A percentile compares a stretch with the other conserved stretches of the same genome.
Evolutionary conservation across 2,888 invertebrate genomes (phyloP).

Genomic region (Dolichopus griseipennis): DNA sequence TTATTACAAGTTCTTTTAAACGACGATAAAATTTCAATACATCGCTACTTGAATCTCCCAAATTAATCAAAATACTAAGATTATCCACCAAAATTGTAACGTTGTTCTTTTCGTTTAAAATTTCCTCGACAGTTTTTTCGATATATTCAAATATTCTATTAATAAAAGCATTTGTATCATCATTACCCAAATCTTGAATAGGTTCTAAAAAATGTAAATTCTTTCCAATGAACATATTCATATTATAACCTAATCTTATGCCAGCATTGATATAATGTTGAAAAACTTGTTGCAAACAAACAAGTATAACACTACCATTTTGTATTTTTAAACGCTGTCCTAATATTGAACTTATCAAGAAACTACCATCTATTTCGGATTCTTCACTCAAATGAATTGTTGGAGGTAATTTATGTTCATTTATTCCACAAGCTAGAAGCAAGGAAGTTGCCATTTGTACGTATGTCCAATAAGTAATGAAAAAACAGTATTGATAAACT

Average conservation of each 20-base stretch:
- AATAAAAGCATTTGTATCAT: conserved; percentile 34
- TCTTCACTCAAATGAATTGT: conserved; percentile 61
- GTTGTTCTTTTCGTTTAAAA: conserved; percentile 38
- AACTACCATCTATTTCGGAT: conserved; percentile 62
- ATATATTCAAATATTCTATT: conserved; percentile 40
- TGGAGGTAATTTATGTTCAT: conserved; percentile 48
- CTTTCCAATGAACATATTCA: conserved; percentile 47
- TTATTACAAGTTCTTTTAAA: conserved; percentile 25
- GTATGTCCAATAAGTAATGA: no score
- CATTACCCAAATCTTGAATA: conserved; percentile 42
- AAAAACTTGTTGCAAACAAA: conserved; percentile 61
- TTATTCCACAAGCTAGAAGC: conserved; percentile 54
- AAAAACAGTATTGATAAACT: no score
- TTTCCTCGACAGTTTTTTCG: conserved; percentile 37
- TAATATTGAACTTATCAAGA: conserved; percentile 58
- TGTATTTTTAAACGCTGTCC: conserved; percentile 54
- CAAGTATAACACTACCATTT: conserved; percentile 49
- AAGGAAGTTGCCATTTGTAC: conserved; percentile 53
- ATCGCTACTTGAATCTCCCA: conserved; percentile 41
- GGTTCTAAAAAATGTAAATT: conserved; percentile 49
- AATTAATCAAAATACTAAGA: conserved; percentile 59
- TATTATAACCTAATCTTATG: conserved; percentile 63
- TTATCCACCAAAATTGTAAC: conserved; percentile 62
- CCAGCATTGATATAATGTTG: conserved; percentile 67
- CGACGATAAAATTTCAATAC: conserved; percentile 31